These are phyloP conservation scores for Mactromeris polynyma DNA, from an alignment of 2,888 invertebrate genomes.

Conservation along the genomic window DNA sequence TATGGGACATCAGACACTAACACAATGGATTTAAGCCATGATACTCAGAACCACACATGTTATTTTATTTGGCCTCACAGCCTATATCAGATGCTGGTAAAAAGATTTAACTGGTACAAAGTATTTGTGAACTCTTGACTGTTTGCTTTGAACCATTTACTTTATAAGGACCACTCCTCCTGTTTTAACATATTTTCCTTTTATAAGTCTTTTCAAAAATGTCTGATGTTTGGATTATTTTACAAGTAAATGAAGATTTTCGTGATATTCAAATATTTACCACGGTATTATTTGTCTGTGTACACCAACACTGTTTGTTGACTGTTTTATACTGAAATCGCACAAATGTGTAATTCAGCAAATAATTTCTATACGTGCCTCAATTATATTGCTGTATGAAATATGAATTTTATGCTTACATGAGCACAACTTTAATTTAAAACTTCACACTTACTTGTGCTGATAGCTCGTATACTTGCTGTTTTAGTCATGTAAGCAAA, in stretches of 20 bases:
- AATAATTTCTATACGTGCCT: slow-evolving; percentile 11
- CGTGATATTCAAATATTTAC: slow-evolving; percentile 2
- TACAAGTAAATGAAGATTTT: not conserved
- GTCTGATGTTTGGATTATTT: slow-evolving; percentile 1
- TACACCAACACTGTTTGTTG: not conserved
- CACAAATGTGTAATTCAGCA: not conserved
- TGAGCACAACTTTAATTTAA: not conserved
- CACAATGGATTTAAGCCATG: too few species aligned
- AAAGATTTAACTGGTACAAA: not conserved
- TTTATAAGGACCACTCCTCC: not conserved
- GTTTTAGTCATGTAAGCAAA: too few species aligned
- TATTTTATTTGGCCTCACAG: too few species aligned
- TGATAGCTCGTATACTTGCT: not conserved
- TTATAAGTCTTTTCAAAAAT: not conserved
- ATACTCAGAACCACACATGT: too few species aligned
- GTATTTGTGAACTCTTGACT: not conserved
- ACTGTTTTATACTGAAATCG: not conserved
- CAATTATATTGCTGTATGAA: not conserved
- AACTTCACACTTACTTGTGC: not conserved
- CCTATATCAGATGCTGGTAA: not conserved
- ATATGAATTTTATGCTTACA: not conserved
- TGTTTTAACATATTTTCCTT: slow-evolving; percentile 8
- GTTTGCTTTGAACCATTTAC: not conserved
- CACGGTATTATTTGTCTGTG: not conserved
- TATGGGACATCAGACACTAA: too few species aligned